Evolutionary conservation across 1,140 invertebrate species (phyloP).

Genomic region (Nephotettix cincticeps): DNA sequence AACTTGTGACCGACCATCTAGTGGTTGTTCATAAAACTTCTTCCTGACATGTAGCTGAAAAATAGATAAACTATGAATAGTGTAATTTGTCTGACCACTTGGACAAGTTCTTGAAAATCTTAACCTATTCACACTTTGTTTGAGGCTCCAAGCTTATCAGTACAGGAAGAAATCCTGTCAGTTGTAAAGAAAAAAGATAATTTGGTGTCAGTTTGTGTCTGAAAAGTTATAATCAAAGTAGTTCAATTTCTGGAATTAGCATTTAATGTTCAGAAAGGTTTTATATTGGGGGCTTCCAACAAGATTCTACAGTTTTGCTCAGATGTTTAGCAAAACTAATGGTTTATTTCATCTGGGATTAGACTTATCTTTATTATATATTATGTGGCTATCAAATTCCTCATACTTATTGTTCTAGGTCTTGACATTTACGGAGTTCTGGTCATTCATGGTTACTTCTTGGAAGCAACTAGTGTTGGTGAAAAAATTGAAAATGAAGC

Average conservation of each 20-base stretch:
- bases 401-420: neutral
- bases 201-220: too few species aligned
- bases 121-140: too few species aligned
- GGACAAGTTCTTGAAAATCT: too few species aligned
- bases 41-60: too few species aligned
- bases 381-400: neutral
- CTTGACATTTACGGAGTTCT: neutral
- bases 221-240: neutral
- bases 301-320: neutral
- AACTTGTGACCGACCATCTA: too few species aligned
- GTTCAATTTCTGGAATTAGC: neutral
- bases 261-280: neutral
- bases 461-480: neutral
- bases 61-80: too few species aligned
- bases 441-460: neutral
- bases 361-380: neutral
- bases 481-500: neutral
- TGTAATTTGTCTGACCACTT: too few species aligned
- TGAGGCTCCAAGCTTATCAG: too few species aligned
- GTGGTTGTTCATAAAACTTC: too few species aligned
- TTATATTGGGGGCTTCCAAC: neutral
- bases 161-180: too few species aligned
- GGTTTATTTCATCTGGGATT: neutral
- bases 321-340: neutral
- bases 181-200: too few species aligned